phyloP scores from a whole-genome alignment of 2,113 vertebrate genomes.

The Hystrix cristata region DNA sequence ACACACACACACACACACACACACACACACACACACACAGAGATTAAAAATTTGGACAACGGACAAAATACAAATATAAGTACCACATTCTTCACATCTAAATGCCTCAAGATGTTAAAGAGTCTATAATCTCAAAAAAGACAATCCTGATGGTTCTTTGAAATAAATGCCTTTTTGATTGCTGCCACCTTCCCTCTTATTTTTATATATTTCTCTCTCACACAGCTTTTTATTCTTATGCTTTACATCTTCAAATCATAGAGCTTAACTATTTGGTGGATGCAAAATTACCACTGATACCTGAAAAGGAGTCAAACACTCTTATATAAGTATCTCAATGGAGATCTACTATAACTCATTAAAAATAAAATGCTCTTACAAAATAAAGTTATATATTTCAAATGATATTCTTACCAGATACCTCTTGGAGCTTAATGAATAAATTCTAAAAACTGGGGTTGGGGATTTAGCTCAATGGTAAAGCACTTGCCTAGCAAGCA shows the following conservation, averaged over 20 bases:
- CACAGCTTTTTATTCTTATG: constrained; percentile 18
- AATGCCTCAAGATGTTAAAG: not conserved
- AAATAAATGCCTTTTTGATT: constrained; percentile 43
- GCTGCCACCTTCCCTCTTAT: not conserved
- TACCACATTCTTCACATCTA: not conserved
- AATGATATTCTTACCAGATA: not conserved
- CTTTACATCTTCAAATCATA: not conserved
- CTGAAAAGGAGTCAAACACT: constrained; percentile 39
- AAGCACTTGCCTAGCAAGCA: too few relatives aligned
- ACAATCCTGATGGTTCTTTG: not conserved
- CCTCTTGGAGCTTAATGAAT: not conserved
- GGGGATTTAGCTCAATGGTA: too few relatives aligned
- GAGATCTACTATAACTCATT: not conserved
- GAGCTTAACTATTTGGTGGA: not conserved
- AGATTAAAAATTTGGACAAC: not conserved
- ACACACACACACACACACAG: not conserved
- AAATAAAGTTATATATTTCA: not conserved
- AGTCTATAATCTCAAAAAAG: not conserved
- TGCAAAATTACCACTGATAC: not conserved
- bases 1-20: not conserved
- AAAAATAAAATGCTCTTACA: constrained; percentile 31
- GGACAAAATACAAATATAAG: constrained; percentile 19
- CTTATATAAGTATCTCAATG: not conserved
- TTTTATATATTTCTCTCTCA: not conserved
- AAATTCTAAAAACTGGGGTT: not conserved